A percentile compares a stretch with the other conserved stretches of the same genome.
These are phyloP conservation scores for Candidula unifasciata DNA, from an alignment of 2,888 invertebrate species.

Conservation along the genomic window DNA sequence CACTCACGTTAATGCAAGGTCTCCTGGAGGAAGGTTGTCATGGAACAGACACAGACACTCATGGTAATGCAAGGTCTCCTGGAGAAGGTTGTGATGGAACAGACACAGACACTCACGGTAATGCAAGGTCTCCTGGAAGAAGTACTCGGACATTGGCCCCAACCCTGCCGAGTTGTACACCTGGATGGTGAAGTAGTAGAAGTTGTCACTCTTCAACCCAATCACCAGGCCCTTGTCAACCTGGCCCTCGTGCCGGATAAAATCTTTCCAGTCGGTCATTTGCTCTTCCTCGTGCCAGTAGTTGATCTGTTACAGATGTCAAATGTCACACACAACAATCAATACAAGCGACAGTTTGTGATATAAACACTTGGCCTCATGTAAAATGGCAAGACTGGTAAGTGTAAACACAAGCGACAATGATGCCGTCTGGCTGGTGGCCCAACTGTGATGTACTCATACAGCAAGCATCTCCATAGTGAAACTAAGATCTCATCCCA, in stretches of 20 bases:
- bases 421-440: too few species aligned
- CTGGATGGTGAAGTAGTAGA: constrained; percentile 95
- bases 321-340: too few species aligned
- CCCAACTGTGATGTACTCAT: too few species aligned
- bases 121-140: constrained; percentile 58
- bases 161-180: constrained; percentile 97
- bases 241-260: constrained; percentile 90
- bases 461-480: too few species aligned
- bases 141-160: constrained; percentile 93
- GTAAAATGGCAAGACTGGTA: too few species aligned
- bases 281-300: constrained; percentile 50
- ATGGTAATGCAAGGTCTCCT: neutral
- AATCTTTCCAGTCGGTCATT: constrained; percentile 62
- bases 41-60: neutral
- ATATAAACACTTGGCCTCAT: too few species aligned
- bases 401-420: too few species aligned
- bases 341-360: too few species aligned
- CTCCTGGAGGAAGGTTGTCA: too few species aligned
- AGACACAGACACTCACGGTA: constrained; percentile 56
- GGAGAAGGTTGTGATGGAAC: neutral
- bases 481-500: too few species aligned
- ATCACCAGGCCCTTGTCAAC: constrained; percentile 95
- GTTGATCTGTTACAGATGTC: constrained; percentile 49
- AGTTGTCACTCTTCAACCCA: constrained; percentile 93
- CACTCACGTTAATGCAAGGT: too few species aligned